phyloP scores from a whole-genome alignment of 2,888 invertebrate genomes.

The Rotaria magnacalcarata region DNA sequence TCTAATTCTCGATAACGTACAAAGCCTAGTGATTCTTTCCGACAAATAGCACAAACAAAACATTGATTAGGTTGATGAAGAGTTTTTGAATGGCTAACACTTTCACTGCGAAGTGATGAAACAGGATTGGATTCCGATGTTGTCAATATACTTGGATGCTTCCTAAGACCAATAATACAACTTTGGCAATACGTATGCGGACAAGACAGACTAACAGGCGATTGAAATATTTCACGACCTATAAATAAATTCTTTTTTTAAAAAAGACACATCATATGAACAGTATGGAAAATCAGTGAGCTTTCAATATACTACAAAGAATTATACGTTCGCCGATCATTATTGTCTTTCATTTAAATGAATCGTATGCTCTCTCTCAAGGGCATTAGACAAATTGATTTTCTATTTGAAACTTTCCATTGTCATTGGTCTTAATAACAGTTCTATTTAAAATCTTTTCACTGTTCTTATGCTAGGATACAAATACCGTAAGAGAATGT shows the following conservation, averaged over 20 bases:
- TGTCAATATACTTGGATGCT: background rate
- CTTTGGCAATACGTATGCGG: conserved; percentile 1
- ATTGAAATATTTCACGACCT: conserved; percentile 13
- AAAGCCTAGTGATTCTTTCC: background rate
- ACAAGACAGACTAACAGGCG: background rate
- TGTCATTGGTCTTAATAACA: too few relatives aligned
- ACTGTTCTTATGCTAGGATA: too few relatives aligned
- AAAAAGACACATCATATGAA: too few relatives aligned
- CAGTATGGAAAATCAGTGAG: too few relatives aligned
- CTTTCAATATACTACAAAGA: too few relatives aligned
- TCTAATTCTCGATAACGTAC: conserved; percentile 23
- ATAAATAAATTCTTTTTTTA: background rate
- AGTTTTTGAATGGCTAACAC: background rate
- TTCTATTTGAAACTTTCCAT: too few relatives aligned
- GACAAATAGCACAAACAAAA: conserved; percentile 26
- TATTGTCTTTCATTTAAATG: too few relatives aligned
- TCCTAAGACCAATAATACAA: background rate
- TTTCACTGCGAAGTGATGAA: background rate
- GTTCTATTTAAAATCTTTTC: too few relatives aligned
- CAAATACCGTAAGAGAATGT: too few relatives aligned
- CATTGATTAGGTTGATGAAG: background rate
- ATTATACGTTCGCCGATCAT: too few relatives aligned
- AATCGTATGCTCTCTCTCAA: too few relatives aligned
- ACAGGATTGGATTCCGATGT: background rate
- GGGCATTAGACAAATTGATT: too few relatives aligned